A percentile compares a stretch with the other conserved stretches of the same genome.
phyloP scores from a whole-genome alignment of 1,140 invertebrate genomes.

The Brachionus plicatilis region DNA sequence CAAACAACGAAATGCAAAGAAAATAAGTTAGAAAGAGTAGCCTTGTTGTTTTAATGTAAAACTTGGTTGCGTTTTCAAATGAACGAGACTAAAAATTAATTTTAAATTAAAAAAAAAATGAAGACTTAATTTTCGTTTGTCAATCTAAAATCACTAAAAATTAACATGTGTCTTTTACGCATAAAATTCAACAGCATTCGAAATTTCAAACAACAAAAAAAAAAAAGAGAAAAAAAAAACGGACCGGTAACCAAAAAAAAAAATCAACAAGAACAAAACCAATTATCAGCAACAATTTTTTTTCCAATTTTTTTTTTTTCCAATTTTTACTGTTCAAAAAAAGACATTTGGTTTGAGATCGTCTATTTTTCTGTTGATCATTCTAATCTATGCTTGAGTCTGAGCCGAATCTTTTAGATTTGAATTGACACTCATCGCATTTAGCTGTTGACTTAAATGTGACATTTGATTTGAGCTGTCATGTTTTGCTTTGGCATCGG shows the following conservation, averaged over 20 bases:
- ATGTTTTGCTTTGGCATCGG: not conserved
- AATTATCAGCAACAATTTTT: not conserved
- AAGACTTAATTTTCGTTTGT: not conserved
- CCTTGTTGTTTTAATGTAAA: not conserved
- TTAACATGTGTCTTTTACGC: not conserved
- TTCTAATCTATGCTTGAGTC: not conserved
- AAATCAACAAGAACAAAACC: not conserved
- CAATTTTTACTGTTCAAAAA: constrained; percentile 4
- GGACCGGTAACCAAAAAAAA: constrained; percentile 11
- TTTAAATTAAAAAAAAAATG: not conserved
- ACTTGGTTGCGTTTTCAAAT: not conserved
- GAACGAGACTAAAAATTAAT: not conserved
- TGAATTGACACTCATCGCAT: not conserved
- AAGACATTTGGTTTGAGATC: not conserved
- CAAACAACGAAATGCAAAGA: not conserved
- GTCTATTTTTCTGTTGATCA: not conserved
- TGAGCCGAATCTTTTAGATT: not conserved
- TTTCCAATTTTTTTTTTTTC: not conserved
- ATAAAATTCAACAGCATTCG: not conserved
- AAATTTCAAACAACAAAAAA: not conserved
- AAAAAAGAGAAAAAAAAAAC: not conserved
- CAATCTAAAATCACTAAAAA: constrained; percentile 4
- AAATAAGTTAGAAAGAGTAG: not conserved
- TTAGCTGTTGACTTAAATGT: not conserved
- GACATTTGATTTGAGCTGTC: not conserved